phyloP scores from a whole-genome alignment of 2,888 invertebrate species.

The Mythimna vitellina region DNA sequence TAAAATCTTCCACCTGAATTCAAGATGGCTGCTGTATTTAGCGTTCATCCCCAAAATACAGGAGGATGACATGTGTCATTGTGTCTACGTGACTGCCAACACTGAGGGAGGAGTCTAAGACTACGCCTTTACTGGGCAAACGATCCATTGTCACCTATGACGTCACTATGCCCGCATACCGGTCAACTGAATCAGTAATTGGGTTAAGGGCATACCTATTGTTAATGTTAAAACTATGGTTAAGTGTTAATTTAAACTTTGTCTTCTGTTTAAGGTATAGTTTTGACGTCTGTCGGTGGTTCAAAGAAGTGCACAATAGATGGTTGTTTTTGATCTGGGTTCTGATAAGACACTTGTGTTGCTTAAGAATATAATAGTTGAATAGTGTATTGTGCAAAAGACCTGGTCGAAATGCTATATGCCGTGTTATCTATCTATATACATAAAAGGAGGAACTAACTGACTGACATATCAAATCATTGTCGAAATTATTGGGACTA shows the following conservation, averaged over 20 bases:
- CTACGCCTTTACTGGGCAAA: constrained; percentile 59
- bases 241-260: constrained; percentile 30
- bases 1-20: constrained; percentile 28
- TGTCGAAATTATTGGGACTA: no score
- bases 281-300: constrained; percentile 41
- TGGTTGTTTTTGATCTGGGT: constrained; percentile 14
- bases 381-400: background rate
- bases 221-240: constrained; percentile 41
- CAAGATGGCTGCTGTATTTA: constrained; percentile 36
- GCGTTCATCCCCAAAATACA: constrained; percentile 30
- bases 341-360: constrained; percentile 13
- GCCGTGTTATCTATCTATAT: background rate
- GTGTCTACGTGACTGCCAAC: constrained; percentile 65
- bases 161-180: constrained; percentile 56
- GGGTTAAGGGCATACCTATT: constrained; percentile 62
- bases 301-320: constrained; percentile 49
- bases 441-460: no score
- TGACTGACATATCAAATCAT: no score
- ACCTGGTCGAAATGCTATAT: background rate
- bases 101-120: constrained; percentile 41
- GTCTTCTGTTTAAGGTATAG: constrained; percentile 41
- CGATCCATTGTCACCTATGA: constrained; percentile 66
- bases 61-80: constrained; percentile 41
- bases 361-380: background rate
- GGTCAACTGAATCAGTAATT: constrained; percentile 49